These are phyloP conservation scores for Gryllus bimaculatus DNA, from an alignment of 1,140 invertebrate species.

Conservation along the genomic window DNA sequence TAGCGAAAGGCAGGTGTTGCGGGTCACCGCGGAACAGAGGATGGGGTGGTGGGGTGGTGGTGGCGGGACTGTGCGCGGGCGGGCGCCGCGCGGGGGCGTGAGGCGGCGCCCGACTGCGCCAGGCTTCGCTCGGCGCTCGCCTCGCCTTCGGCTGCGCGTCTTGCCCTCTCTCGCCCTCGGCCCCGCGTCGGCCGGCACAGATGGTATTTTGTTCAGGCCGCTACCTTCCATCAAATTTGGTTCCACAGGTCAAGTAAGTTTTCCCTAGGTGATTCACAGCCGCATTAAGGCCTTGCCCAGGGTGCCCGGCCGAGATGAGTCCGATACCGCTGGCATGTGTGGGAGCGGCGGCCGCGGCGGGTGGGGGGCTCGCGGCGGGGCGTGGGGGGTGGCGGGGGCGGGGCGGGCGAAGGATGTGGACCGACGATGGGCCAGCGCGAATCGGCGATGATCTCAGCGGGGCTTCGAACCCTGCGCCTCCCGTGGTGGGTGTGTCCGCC, in stretches of 20 bases:
- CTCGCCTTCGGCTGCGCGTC: too few species aligned
- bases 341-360: too few species aligned
- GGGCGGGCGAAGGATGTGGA: not conserved
- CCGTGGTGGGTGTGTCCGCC: not conserved
- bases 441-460: conserved; percentile 2
- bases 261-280: not conserved
- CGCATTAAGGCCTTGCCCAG: not conserved
- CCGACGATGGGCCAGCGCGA: not conserved
- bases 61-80: too few species aligned
- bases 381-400: too few species aligned
- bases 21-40: too few species aligned
- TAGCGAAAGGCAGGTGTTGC: too few species aligned
- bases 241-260: conserved; percentile 3
- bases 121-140: too few species aligned
- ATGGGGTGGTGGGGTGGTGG: too few species aligned
- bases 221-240: not conserved
- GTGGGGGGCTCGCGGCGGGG: too few species aligned
- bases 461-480: not conserved
- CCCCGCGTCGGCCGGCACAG: not conserved
- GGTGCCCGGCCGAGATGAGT: not conserved
- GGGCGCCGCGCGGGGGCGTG: too few species aligned
- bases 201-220: conserved; percentile 3
- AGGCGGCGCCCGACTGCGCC: too few species aligned
- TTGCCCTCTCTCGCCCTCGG: too few species aligned
- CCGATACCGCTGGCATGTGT: not conserved